A percentile compares a stretch with the other conserved stretches of the same genome.
Conservation (phyloP, 2,888 invertebrate species). For the Drosophila lutescens region DNA sequence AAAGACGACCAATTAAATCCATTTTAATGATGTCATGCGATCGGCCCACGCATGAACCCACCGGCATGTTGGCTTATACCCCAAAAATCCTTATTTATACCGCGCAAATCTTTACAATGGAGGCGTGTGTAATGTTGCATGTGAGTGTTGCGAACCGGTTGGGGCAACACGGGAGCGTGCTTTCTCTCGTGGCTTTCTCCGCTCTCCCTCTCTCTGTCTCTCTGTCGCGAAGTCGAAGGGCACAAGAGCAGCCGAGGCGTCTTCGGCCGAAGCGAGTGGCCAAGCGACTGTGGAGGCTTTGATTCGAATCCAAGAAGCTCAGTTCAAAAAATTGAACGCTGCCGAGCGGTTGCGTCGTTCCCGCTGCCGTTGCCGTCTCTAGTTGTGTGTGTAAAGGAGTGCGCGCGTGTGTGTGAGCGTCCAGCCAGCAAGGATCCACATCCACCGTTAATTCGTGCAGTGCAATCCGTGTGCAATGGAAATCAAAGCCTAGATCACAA, state of each 20-base stretch:
- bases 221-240: slow-evolving; percentile 11
- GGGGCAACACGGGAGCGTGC: slow-evolving; percentile 46
- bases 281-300: slow-evolving; percentile 25
- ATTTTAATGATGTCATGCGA: slow-evolving; percentile 15
- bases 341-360: slow-evolving; percentile 81
- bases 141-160: slow-evolving; percentile 56
- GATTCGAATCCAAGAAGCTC: slow-evolving; percentile 37
- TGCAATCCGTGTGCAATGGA: slow-evolving; percentile 8
- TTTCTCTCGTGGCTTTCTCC: neutral
- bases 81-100: slow-evolving; percentile 37
- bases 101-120: slow-evolving; percentile 16
- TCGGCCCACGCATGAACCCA: neutral
- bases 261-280: slow-evolving; percentile 1
- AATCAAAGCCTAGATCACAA: slow-evolving; percentile 3
- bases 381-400: slow-evolving; percentile 16
- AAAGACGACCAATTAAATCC: slow-evolving; percentile 7
- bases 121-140: slow-evolving; percentile 51
- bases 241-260: slow-evolving; percentile 4
- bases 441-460: slow-evolving; percentile 27
- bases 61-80: too few relatives aligned
- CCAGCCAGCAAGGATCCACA: slow-evolving; percentile 14
- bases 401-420: slow-evolving; percentile 17
- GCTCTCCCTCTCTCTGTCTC: slow-evolving; percentile 2
- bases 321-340: slow-evolving; percentile 83
- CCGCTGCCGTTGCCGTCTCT: slow-evolving; percentile 32